Evolutionary conservation across 2,888 invertebrate species (phyloP).

Genomic region (Urechis unicinctus): DNA sequence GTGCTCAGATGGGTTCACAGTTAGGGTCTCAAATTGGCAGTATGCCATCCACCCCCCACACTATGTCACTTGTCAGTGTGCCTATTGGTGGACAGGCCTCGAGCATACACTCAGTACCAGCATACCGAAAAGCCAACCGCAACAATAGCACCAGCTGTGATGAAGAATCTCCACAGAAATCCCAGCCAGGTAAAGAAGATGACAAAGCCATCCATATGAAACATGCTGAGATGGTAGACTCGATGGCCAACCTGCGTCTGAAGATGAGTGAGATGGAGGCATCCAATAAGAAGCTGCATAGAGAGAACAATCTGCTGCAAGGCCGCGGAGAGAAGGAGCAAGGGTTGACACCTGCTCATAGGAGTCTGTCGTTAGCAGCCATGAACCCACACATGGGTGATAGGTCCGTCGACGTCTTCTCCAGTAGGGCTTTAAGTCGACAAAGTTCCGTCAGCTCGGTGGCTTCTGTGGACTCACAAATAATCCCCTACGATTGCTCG

Average conservation of each 20-base stretch:
- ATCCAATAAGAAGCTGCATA: neutral
- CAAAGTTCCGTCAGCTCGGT: constrained; percentile 5
- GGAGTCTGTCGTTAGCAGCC: neutral
- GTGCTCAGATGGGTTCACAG: constrained; percentile 8
- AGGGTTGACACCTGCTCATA: neutral
- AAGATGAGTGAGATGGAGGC: constrained; percentile 1
- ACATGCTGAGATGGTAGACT: constrained; percentile 8
- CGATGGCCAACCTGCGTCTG: constrained; percentile 2
- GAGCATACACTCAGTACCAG: neutral
- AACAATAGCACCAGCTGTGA: neutral
- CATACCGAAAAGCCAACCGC: too few species aligned
- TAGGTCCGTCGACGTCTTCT: neutral
- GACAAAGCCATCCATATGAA: constrained; percentile 8
- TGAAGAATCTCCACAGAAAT: neutral
- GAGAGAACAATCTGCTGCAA: constrained; percentile 9
- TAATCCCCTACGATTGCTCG: constrained; percentile 9
- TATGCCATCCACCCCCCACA: neutral
- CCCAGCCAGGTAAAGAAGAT: neutral
- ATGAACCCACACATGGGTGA: neutral
- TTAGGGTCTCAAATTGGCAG: too few species aligned
- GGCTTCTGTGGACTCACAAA: constrained; percentile 7
- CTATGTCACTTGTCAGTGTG: constrained; percentile 6
- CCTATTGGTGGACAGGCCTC: too few species aligned
- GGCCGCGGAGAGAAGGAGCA: neutral
- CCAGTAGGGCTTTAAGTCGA: neutral